Evolutionary conservation across 2,797 vertebrate species (phyloP), one percentile per base, ranked within the genome.

Genomic region (Pseudotriccus pelzelni): DNA sequence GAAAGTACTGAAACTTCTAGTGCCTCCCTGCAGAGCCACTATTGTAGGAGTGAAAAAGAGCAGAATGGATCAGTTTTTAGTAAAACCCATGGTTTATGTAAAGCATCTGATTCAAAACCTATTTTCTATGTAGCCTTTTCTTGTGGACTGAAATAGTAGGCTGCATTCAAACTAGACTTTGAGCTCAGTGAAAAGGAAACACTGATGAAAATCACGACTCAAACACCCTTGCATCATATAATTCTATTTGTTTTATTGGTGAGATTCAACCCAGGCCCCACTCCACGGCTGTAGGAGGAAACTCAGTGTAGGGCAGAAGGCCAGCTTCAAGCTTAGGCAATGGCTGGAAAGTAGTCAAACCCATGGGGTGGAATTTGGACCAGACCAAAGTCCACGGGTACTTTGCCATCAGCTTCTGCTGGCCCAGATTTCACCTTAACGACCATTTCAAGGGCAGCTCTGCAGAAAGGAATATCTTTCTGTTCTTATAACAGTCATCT

Each of bases 91-190:
- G 97, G 96, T 97, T 98, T 98, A 98, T 98, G 97, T 98, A 98
- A 98, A 98, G 96, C 87, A 94, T 95, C 92, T 98, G 98, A 98
- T 98, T 98, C 98, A 98, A 98, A 98, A 95, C 92, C 96, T 92
- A 89, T 97, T 97, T 90, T 96, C 91, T 96, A 86, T 88, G 85
- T 90, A 96, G 96, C 83, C 81, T 96, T 91, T 95, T 97, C 90
- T 82, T 87, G 73, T 79, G 76, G 93, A 94, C 95, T 86, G 94
- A 98, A 97, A 97, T 96, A 97, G 95, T 91, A 94, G 59, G 50
- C 55, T 95, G 86, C 93, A 39, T 96, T 97, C 95, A 97, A 95
- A 95, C 92, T 74, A 95, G 89, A 93, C 82, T 93, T 91, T 90
- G 58, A 75, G 89, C 89, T 97, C 94, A 84, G 88, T 88, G 95